Conservation (phyloP, 2,888 invertebrate genomes). For the Leptinotarsa haldemani region DNA sequence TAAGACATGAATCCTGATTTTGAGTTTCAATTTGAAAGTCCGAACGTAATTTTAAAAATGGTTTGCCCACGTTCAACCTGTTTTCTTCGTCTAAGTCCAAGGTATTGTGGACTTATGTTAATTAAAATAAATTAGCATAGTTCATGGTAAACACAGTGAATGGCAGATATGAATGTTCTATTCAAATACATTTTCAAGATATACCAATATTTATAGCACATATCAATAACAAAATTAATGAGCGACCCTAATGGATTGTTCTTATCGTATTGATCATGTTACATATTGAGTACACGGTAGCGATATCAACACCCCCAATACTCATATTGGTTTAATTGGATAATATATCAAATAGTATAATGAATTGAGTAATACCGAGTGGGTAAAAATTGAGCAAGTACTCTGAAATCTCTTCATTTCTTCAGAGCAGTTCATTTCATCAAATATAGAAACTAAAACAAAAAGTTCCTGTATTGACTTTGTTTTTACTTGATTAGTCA, state of each 20-base stretch:
- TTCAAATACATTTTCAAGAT: background rate
- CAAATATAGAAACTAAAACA: too few species aligned
- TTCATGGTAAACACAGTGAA: slow-evolving; percentile 3
- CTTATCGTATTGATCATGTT: background rate
- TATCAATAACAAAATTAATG: slow-evolving; percentile 2
- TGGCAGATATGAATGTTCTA: background rate
- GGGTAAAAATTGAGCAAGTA: too few species aligned
- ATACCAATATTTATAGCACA: slow-evolving; percentile 2
- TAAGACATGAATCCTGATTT: too few species aligned
- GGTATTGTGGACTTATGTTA: slow-evolving; percentile 9
- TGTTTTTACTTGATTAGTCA: too few species aligned
- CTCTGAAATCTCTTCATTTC: too few species aligned
- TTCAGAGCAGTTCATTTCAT: too few species aligned
- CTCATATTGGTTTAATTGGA: background rate
- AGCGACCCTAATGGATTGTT: slow-evolving; percentile 2
- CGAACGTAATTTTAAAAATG: slow-evolving; percentile 3
- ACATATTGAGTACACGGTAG: background rate
- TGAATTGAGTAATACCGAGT: background rate
- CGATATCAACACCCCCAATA: background rate
- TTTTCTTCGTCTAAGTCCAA: slow-evolving; percentile 11
- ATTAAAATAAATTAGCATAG: slow-evolving; percentile 5
- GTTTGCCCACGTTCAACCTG: slow-evolving; percentile 10
- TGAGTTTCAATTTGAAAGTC: background rate
- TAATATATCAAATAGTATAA: background rate
- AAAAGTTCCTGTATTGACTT: too few species aligned